A percentile compares a stretch with the other conserved stretches of the same genome.
Evolutionary conservation across 2,888 invertebrate species (phyloP).

Genomic region (Lasioglossum morio): DNA sequence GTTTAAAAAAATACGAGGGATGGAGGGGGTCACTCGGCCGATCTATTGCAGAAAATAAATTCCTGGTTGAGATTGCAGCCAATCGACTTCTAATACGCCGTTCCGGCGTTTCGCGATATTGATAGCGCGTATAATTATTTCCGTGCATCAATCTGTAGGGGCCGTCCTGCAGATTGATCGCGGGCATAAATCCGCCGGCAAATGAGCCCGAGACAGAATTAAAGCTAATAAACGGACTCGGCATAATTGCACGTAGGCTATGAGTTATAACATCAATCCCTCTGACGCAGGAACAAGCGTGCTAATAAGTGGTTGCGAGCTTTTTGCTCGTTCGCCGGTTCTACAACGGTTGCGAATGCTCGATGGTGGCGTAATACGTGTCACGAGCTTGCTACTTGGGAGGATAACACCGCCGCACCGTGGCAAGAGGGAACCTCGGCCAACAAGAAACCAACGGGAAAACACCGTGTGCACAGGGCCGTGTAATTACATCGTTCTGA

Average conservation of each 20-base stretch:
- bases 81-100: conserved; percentile 11
- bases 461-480: conserved; percentile 5
- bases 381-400: conserved; percentile 45
- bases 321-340: conserved; percentile 42
- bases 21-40: background rate
- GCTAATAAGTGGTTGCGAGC: conserved; percentile 55
- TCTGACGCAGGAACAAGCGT: conserved; percentile 49
- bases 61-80: background rate
- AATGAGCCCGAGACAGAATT: conserved; percentile 45
- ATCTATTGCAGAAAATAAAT: background rate
- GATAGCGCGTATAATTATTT: conserved; percentile 24
- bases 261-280: conserved; percentile 54
- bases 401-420: conserved; percentile 4
- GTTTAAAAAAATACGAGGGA: background rate
- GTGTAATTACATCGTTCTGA: conserved; percentile 29
- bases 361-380: conserved; percentile 49
- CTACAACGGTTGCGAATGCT: conserved; percentile 35
- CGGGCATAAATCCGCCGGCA: conserved; percentile 34
- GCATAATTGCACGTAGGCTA: conserved; percentile 51
- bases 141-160: conserved; percentile 14
- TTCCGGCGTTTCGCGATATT: conserved; percentile 15
- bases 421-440: conserved; percentile 5
- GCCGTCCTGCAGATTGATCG: conserved; percentile 17
- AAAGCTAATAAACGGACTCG: conserved; percentile 40
- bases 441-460: conserved; percentile 1